Evolutionary conservation across 2,113 vertebrate genomes (phyloP), one percentile per base, ranked within the genome.

Genomic region (Hyperoodon ampullatus): DNA sequence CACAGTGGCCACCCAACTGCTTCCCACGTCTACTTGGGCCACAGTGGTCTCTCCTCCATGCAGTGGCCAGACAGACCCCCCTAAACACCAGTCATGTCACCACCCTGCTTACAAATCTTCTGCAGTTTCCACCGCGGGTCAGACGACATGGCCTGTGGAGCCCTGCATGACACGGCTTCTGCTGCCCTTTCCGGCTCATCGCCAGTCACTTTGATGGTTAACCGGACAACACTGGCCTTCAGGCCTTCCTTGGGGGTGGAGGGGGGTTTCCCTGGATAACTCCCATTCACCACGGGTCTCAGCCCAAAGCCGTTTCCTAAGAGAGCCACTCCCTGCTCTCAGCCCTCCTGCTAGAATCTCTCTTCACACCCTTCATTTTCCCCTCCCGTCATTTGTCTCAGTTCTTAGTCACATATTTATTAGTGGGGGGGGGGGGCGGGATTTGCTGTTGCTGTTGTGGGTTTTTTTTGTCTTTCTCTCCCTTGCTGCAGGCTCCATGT

Each of bases 131-230:
- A 50, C 0, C 7, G 42, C 21, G 4, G 19, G 3, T 14, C 55
- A 70, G 33, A 44, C 21, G 39, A 19, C 9, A 0, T 0, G 14
- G 30, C 33, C 39, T 47, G 23, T 1, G 23, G 74, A n/a, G 21
- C 10, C 16, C 65, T 2, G 13, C 12, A 2, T 1, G 13, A 12
- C 23, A 0, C 0, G 8, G 28, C 15, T 3, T 12, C 4, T 28
- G 19, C 66, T 9, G 26, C 3, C 30, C 55, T 18, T 50, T 13
- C 53, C 2, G 2, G 35, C 47, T 61, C 33, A 1, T 44, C 44
- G 0, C 9, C 8, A 18, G 15, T n/a, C 58, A 2, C 61, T 50
- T 3, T 5, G 19, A 26, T 3, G 8, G 33, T 8, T 8, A 23
- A 70, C 30, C 2, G 8, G 28, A 21, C 18, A 14, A 23, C 18